A percentile compares a stretch with the other conserved stretches of the same genome.
Evolutionary conservation across 2,113 vertebrate species (phyloP).

Genomic region (Catagonus wagneri): DNA sequence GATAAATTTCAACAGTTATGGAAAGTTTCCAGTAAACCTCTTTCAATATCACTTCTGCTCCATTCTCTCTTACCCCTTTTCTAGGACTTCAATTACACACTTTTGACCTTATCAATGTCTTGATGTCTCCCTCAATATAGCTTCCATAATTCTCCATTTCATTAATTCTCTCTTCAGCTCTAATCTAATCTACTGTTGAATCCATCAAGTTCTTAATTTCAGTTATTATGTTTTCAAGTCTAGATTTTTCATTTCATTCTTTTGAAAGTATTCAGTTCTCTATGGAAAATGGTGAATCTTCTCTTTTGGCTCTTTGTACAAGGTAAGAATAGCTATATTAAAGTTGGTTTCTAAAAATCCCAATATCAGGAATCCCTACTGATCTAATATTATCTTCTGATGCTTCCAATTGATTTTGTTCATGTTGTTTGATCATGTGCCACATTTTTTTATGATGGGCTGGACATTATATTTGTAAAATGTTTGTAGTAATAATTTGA

Average conservation of each 20-base stretch:
- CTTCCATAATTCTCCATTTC: not conserved
- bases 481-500: not conserved
- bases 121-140: not conserved
- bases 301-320: conserved; percentile 5
- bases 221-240: not conserved
- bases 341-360: not conserved
- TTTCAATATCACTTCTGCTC: not conserved
- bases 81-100: not conserved
- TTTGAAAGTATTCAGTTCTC: not conserved
- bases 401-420: conserved; percentile 6
- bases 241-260: conserved; percentile 1
- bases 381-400: not conserved
- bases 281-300: conserved; percentile 41
- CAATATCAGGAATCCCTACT: not conserved
- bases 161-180: conserved; percentile 18
- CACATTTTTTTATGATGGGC: not conserved
- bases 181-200: not conserved
- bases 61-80: not conserved
- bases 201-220: conserved; percentile 16
- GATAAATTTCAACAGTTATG: conserved; percentile 8
- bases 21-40: not conserved
- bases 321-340: not conserved
- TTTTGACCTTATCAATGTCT: not conserved
- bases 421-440: not conserved
- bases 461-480: not conserved